These are phyloP conservation scores for Streptopelia turtur DNA, from an alignment of 2,797 vertebrate genomes.

Conservation along the genomic window DNA sequence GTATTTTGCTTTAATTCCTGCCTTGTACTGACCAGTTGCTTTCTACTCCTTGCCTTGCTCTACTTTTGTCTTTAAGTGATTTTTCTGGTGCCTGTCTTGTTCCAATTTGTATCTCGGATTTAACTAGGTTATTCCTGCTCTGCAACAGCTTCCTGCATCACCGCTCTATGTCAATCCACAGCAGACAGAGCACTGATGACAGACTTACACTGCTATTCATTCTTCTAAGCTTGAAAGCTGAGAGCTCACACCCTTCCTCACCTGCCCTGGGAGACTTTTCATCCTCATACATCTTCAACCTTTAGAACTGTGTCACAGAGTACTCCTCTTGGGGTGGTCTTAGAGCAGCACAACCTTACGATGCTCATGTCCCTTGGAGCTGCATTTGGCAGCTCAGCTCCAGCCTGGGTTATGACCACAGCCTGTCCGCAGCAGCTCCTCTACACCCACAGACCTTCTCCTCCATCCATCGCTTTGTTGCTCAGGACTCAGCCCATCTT, in stretches of 20 bases:
- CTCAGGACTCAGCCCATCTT: not conserved
- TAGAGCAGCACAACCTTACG: fast-evolving
- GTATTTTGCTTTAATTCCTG: not conserved
- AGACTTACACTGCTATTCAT: not conserved
- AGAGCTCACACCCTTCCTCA: not conserved
- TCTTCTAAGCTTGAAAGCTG: not conserved
- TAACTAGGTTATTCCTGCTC: not conserved
- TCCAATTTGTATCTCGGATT: not conserved
- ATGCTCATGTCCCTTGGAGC: not conserved
- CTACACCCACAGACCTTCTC: not conserved
- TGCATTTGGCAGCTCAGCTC: not conserved
- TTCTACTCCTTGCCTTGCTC: not conserved
- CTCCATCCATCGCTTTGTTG: not conserved
- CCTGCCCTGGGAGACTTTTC: not conserved
- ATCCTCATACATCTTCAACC: not conserved
- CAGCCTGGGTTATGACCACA: not conserved
- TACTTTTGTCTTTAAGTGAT: not conserved
- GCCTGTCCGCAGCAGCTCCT: not conserved
- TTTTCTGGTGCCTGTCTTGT: not conserved
- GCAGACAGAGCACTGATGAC: not conserved
- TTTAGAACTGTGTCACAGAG: fast-evolving
- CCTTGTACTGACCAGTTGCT: not conserved
- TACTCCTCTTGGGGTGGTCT: not conserved
- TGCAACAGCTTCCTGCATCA: not conserved
- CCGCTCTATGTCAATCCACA: not conserved